Conservation (phyloP, 2,113 vertebrate species). For the Cardinalis cardinalis region DNA sequence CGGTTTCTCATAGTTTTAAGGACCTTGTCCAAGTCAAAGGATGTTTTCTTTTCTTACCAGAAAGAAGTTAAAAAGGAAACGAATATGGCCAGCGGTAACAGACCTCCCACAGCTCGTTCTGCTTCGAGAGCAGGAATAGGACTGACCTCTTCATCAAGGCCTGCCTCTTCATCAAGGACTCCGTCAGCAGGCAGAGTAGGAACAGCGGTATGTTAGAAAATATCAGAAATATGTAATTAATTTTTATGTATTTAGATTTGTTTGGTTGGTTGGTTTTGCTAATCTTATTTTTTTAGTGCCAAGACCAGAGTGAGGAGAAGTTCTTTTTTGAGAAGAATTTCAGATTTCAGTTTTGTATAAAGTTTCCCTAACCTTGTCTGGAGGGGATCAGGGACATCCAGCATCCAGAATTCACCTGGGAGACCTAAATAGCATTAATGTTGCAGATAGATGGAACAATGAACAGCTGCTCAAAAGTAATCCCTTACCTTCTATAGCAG, state of each 20-base stretch:
- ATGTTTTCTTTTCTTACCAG: background rate
- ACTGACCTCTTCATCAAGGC: slow-evolving; percentile 64
- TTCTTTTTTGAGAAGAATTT: background rate
- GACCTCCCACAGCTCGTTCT: slow-evolving; percentile 76
- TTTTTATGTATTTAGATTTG: background rate
- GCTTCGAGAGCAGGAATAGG: slow-evolving; percentile 77
- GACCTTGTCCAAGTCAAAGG: background rate
- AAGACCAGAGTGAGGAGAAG: fast-evolving
- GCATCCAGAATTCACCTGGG: background rate
- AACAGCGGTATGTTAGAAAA: slow-evolving; percentile 77
- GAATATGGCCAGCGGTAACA: slow-evolving; percentile 81
- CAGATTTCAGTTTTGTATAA: background rate
- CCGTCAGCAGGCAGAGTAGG: slow-evolving; percentile 78
- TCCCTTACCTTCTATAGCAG: background rate
- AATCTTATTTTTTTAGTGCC: background rate
- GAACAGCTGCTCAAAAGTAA: background rate
- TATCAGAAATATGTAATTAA: background rate
- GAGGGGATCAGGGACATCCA: background rate
- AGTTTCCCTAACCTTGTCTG: background rate
- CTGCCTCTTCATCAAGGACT: slow-evolving; percentile 74
- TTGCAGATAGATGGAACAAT: background rate
- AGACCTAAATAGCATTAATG: background rate
- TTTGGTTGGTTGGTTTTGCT: background rate
- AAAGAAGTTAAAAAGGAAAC: background rate
- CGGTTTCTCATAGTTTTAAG: background rate